phyloP scores from a whole-genome alignment of 2,888 invertebrate genomes.

The Pimpla rufipes region DNA sequence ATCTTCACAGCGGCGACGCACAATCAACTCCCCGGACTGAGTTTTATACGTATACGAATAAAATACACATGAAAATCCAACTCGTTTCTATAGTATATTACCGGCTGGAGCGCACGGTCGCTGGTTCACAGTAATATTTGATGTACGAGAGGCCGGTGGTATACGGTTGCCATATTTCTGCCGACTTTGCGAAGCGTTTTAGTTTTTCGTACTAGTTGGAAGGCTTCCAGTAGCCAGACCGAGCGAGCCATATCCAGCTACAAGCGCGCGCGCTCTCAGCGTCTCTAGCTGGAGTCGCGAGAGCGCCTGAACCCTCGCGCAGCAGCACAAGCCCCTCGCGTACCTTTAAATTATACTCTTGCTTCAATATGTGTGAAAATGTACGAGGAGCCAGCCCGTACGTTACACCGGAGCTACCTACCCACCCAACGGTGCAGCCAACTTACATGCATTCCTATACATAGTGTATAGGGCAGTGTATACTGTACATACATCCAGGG shows the following conservation, averaged over 20 bases:
- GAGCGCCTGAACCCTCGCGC: slow-evolving; percentile 65
- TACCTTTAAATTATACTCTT: slow-evolving; percentile 77
- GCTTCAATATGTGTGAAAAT: slow-evolving; percentile 79
- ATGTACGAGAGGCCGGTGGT: slow-evolving; percentile 78
- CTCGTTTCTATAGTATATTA: slow-evolving; percentile 40
- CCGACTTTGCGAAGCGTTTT: slow-evolving; percentile 81
- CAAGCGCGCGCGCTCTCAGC: slow-evolving; percentile 28
- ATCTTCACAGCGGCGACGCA: neutral
- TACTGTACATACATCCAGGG: slow-evolving; percentile 47
- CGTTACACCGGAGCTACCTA: slow-evolving; percentile 60
- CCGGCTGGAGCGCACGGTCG: slow-evolving; percentile 54
- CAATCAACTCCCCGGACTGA: neutral
- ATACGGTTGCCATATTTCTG: slow-evolving; percentile 81
- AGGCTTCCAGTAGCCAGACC: slow-evolving; percentile 77
- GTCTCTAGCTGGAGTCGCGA: slow-evolving; percentile 18
- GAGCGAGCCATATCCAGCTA: slow-evolving; percentile 43
- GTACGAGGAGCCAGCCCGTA: slow-evolving; percentile 74
- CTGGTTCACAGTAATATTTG: slow-evolving; percentile 78
- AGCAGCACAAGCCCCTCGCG: slow-evolving; percentile 54
- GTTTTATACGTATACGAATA: slow-evolving; percentile 14
- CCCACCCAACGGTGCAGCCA: slow-evolving; percentile 13
- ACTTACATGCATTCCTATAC: slow-evolving; percentile 60
- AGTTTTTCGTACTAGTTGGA: slow-evolving; percentile 82
- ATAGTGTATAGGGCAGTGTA: slow-evolving; percentile 54
- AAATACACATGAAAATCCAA: slow-evolving; percentile 7